These are phyloP conservation scores for Philopotamus ludificatus DNA, from an alignment of 1,140 invertebrate genomes.

Conservation along the genomic window DNA sequence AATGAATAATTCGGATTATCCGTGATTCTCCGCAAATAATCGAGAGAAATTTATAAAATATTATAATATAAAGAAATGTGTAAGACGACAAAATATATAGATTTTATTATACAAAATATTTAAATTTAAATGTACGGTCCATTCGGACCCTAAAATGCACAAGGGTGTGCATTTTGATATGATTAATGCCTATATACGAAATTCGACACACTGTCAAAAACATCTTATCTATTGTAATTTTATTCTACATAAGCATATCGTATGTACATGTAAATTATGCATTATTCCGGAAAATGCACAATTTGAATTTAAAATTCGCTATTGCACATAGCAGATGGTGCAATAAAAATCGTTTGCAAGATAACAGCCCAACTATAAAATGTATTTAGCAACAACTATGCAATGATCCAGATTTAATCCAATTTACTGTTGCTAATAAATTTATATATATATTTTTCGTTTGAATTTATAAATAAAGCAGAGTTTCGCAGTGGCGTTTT, in stretches of 20 bases:
- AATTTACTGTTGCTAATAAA: slow-evolving; percentile 1
- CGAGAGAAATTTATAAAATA: too few species aligned
- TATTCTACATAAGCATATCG: too few species aligned
- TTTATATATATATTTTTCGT: not conserved
- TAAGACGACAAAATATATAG: not conserved
- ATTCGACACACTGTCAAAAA: slow-evolving; percentile 9
- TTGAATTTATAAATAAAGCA: not conserved
- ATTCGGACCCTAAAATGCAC: not conserved
- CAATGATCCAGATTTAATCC: too few species aligned
- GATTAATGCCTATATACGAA: slow-evolving; percentile 11
- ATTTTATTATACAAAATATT: not conserved
- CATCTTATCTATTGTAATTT: too few species aligned
- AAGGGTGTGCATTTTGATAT: slow-evolving; percentile 19
- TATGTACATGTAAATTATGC: too few species aligned
- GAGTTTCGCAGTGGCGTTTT: not conserved
- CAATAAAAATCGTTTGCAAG: too few species aligned
- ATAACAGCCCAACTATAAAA: slow-evolving; percentile 6
- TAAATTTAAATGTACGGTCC: not conserved
- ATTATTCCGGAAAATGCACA: too few species aligned
- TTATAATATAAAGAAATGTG: too few species aligned
- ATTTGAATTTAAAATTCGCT: too few species aligned
- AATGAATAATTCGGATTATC: not conserved
- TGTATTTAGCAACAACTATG: too few species aligned
- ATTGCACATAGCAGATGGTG: too few species aligned
- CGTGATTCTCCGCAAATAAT: not conserved